Evolutionary conservation across 1,140 invertebrate genomes (phyloP), one percentile per base, ranked within the genome.

Genomic region (Meloidogyne exigua): DNA sequence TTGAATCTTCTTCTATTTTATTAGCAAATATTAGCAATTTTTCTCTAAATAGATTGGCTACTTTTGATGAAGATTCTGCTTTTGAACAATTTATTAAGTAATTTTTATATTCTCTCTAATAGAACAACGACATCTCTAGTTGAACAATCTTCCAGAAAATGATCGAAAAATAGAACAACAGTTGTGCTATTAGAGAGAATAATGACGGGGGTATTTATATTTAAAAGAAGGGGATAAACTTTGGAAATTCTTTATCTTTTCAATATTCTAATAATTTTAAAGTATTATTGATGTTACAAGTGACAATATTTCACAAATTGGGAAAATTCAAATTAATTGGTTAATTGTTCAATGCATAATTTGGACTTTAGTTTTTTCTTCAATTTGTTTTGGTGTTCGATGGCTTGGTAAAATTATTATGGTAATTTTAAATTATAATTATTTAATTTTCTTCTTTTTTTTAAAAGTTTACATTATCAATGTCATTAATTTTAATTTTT

Each of bases 321-420:
- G 85, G 4, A 42, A 87, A 25, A 80, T 87, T 57, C 83, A 87
- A 70, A 72, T 80, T 62, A 77, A 79, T 64, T 69, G 87, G 13
- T 68, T 87, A 9, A 71, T 77, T 18, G 85, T 83, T 10, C 80
- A 82, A 70, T 84, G 83, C n/a, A 70, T 72, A 36, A 79, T 87
- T 18, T 87, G 85, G 84, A n/a, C 76, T 13, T 28, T 82, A 36
- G 82, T 87, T 26, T 87, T 88, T 39, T 69, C 68, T 42, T 79
- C 83, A 5, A 84, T 87, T 63, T 87, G 83, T 63, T 85, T 86
- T 69, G 85, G 85, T 12, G 85, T 87, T 26, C 72, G 86, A 77
- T 88, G 85, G 84, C 69, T 87, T 15, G 87, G 85, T 12, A 87
- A 87, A 76, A 76, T 85, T 1, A 64, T 73, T 49, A 21, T 65